Conservation (phyloP, 2,888 invertebrate species). For the Heliconius cydno region DNA sequence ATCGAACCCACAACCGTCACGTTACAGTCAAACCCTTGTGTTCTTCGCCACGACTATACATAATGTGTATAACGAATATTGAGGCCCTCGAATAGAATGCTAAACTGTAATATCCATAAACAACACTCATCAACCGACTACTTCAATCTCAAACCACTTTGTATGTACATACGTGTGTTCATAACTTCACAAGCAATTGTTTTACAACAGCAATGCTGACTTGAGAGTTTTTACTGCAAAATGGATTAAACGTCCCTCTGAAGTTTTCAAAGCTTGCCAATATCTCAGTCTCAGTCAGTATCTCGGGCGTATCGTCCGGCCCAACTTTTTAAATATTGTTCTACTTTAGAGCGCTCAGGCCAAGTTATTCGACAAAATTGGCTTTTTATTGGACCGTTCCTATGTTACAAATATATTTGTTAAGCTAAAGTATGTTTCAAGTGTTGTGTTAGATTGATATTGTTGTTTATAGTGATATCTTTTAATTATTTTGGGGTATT, state of each 20-base stretch:
- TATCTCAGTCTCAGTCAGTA: conserved; percentile 28
- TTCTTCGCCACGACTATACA: no score
- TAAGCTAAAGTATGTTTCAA: background rate
- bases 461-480: background rate
- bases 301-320: conserved; percentile 26
- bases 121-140: no score
- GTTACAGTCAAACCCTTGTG: no score
- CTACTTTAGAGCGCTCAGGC: conserved; percentile 25
- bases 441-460: background rate
- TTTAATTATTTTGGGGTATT: background rate
- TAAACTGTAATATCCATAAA: no score
- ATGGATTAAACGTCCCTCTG: conserved; percentile 30
- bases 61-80: no score
- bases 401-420: background rate
- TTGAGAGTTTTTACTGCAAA: conserved; percentile 34
- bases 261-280: conserved; percentile 38
- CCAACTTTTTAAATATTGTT: conserved; percentile 40
- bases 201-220: conserved; percentile 22
- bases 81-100: no score
- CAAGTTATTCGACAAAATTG: conserved; percentile 32
- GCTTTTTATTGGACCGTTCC: conserved; percentile 20
- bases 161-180: no score
- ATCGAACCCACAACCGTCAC: no score
- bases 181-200: background rate
- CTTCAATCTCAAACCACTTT: no score